Conservation (phyloP, 2,113 vertebrate genomes). For the Microtus oregoni region DNA sequence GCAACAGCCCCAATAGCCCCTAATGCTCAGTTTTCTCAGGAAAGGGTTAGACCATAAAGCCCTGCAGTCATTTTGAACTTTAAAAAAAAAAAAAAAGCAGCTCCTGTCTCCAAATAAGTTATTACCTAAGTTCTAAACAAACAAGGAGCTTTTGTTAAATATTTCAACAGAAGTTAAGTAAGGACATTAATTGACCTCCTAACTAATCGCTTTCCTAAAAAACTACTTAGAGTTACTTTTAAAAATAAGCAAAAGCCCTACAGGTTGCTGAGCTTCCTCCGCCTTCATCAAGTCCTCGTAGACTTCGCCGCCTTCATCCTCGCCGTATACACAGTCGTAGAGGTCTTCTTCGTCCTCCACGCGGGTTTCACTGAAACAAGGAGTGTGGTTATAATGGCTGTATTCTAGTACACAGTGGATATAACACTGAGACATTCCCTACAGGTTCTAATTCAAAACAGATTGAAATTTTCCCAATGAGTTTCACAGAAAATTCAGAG, state of each 20-base stretch:
- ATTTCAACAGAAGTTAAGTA: background rate
- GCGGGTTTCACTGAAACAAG: slow-evolving; percentile 90
- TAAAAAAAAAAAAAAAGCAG: background rate
- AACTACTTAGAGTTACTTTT: background rate
- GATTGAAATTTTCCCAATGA: background rate
- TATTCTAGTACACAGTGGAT: background rate
- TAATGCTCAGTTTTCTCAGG: background rate
- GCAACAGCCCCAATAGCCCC: background rate
- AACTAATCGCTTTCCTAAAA: background rate
- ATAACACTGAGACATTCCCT: background rate
- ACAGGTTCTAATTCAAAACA: background rate
- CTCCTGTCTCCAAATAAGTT: background rate
- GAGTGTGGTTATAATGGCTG: background rate
- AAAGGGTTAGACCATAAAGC: background rate
- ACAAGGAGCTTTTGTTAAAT: background rate
- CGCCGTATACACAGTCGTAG: slow-evolving; percentile 97
- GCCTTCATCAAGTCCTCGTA: slow-evolving; percentile 99
- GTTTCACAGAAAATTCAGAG: background rate
- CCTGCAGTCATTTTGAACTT: background rate
- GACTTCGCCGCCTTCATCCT: slow-evolving; percentile 97
- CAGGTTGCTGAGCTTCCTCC: slow-evolving; percentile 91
- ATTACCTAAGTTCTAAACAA: background rate
- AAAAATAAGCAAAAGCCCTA: slow-evolving; percentile 77
- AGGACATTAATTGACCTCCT: background rate
- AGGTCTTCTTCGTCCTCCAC: slow-evolving; percentile 95